phyloP scores from a whole-genome alignment of 2,113 vertebrate species.

The Pholis gunnellus region DNA sequence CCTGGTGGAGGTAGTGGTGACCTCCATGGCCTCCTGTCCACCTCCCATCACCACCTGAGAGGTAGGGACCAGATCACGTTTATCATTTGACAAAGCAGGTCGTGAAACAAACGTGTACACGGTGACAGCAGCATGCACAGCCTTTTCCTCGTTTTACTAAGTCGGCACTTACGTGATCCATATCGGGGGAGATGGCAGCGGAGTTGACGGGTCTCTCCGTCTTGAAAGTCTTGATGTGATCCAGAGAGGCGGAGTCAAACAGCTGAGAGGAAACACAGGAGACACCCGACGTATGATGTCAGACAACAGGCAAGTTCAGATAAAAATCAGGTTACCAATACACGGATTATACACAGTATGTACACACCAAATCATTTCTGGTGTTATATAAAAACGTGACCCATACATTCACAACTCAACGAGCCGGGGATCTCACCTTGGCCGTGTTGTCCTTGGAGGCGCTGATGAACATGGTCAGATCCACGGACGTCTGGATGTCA shows the following conservation, averaged over 20 bases:
- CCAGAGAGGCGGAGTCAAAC: constrained; percentile 90
- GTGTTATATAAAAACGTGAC: not conserved
- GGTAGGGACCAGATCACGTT: not conserved
- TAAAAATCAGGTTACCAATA: not conserved
- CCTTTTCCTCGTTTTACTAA: too few relatives aligned
- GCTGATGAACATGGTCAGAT: constrained; percentile 96
- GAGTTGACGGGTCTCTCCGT: constrained; percentile 98
- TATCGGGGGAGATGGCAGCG: constrained; percentile 94
- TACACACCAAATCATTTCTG: not conserved
- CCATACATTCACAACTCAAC: not conserved
- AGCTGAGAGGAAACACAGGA: constrained; percentile 79
- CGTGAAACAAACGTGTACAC: not conserved
- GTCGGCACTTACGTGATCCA: constrained; percentile 90
- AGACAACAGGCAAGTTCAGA: not conserved
- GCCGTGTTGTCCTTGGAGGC: constrained; percentile 97
- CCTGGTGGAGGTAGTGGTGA: constrained; percentile 97
- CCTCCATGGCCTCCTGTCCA: constrained; percentile 99
- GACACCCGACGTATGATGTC: not conserved
- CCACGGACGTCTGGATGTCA: constrained; percentile 94
- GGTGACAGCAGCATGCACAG: not conserved
- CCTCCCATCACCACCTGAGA: constrained; percentile 96
- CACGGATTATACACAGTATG: not conserved
- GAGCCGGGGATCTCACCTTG: constrained; percentile 85
- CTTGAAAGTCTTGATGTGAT: constrained; percentile 95
- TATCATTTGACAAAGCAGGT: not conserved